phyloP scores from a whole-genome alignment of 2,797 vertebrate species.

The Spinibarbus caldwelli region DNA sequence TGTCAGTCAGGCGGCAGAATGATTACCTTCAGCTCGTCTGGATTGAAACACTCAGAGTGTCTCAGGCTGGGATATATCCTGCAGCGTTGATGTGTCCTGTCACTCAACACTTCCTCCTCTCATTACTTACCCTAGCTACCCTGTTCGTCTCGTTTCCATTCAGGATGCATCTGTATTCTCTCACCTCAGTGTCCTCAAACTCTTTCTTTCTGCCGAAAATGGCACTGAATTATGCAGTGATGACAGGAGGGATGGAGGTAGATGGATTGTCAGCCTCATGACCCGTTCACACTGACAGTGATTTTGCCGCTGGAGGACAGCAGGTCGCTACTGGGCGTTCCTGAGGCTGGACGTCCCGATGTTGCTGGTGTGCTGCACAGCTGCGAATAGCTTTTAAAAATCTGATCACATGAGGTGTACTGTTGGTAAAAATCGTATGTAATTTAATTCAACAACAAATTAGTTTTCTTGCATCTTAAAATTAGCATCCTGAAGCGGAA shows the following conservation, averaged over 20 bases:
- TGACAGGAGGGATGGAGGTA: constrained; percentile 17
- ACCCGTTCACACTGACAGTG: constrained; percentile 1
- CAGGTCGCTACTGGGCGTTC: neutral
- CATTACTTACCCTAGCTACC: constrained; percentile 15
- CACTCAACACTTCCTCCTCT: constrained; percentile 23
- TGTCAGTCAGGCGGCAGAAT: constrained; percentile 14
- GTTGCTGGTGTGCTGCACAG: neutral
- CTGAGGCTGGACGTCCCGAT: neutral
- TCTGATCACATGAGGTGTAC: no score
- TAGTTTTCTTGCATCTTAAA: neutral
- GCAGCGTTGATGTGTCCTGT: constrained; percentile 25
- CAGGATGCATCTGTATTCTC: constrained; percentile 31
- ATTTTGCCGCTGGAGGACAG: neutral
- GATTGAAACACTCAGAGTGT: constrained; percentile 7
- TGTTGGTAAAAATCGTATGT: neutral
- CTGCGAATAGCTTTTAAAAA: neutral
- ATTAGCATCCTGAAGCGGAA: neutral
- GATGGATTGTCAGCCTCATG: constrained; percentile 22
- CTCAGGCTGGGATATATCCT: constrained; percentile 23
- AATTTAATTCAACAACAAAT: neutral
- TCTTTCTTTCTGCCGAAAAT: constrained; percentile 21
- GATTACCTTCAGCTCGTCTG: constrained; percentile 13
- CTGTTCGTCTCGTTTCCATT: constrained; percentile 9
- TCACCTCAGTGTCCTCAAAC: neutral
- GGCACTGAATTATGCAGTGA: constrained; percentile 28